Percentiles rank a stretch among this genome's conserved stretches.
Evolutionary conservation across 2,113 vertebrate species (phyloP).

Genomic region (Pungitius pungitius): DNA sequence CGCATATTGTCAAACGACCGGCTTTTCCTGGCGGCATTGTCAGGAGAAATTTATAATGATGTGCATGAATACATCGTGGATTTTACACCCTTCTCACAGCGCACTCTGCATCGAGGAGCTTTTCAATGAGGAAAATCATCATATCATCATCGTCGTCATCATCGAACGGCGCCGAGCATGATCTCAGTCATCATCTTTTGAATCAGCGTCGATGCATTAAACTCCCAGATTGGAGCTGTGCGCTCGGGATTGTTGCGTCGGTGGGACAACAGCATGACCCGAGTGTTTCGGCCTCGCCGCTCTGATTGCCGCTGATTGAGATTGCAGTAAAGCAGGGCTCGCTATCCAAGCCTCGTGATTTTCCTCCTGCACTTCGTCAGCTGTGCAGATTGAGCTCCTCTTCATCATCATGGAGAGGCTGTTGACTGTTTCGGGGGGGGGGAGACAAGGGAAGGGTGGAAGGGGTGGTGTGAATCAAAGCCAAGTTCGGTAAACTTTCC

Average conservation of each 20-base stretch:
- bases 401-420: conserved; percentile 76
- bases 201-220: conserved; percentile 13
- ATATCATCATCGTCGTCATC: conserved; percentile 16
- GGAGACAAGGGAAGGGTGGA: conserved; percentile 55
- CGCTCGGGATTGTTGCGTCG: background rate
- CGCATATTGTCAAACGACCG: conserved; percentile 6
- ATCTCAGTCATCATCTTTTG: conserved; percentile 48
- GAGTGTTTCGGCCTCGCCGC: conserved; percentile 37
- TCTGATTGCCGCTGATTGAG: conserved; percentile 75
- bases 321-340: conserved; percentile 49
- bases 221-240: conserved; percentile 24
- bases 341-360: conserved; percentile 44
- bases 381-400: conserved; percentile 55
- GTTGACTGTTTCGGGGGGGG: conserved; percentile 61
- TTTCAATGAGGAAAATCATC: conserved; percentile 19
- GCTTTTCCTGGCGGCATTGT: conserved; percentile 16
- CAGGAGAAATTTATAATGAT: conserved; percentile 47
- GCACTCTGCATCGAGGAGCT: conserved; percentile 12
- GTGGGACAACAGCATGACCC: conserved; percentile 45
- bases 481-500: conserved; percentile 79
- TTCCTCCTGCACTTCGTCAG: conserved; percentile 64
- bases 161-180: conserved; percentile 28
- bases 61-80: conserved; percentile 38
- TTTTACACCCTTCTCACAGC: conserved; percentile 13
- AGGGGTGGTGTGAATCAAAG: conserved; percentile 66